phyloP scores from a whole-genome alignment of 2,113 vertebrate genomes.

The Todiramphus chloris region DNA sequence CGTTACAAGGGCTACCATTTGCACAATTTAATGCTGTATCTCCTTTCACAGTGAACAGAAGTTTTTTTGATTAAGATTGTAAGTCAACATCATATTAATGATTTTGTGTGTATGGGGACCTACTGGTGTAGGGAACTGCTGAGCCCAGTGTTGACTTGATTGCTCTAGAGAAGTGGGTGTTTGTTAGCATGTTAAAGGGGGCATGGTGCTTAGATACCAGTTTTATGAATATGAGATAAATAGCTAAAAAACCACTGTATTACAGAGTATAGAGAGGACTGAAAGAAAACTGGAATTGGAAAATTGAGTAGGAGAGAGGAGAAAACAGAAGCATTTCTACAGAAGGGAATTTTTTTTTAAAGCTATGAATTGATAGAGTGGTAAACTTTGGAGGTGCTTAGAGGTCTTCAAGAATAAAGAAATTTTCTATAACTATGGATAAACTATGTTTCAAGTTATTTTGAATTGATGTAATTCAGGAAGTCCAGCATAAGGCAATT shows the following conservation, averaged over 20 bases:
- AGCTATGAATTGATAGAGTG: background rate
- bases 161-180: background rate
- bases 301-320: background rate
- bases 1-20: background rate
- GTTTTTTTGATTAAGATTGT: background rate
- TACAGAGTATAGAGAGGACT: background rate
- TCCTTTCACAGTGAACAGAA: background rate
- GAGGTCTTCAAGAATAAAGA: background rate
- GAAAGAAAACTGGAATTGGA: background rate
- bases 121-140: background rate
- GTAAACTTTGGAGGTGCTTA: background rate
- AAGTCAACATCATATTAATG: background rate
- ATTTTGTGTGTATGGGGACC: background rate
- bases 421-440: background rate
- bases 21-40: background rate
- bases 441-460: background rate
- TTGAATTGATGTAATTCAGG: background rate
- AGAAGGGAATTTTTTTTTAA: background rate
- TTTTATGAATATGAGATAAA: background rate
- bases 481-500: background rate
- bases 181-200: background rate
- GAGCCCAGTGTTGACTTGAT: background rate
- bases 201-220: background rate
- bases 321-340: background rate
- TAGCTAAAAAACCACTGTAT: background rate